Evolutionary conservation across 1,140 invertebrate genomes (phyloP), one percentile per base, ranked within the genome.

Genomic region (Danaus melanippus): DNA sequence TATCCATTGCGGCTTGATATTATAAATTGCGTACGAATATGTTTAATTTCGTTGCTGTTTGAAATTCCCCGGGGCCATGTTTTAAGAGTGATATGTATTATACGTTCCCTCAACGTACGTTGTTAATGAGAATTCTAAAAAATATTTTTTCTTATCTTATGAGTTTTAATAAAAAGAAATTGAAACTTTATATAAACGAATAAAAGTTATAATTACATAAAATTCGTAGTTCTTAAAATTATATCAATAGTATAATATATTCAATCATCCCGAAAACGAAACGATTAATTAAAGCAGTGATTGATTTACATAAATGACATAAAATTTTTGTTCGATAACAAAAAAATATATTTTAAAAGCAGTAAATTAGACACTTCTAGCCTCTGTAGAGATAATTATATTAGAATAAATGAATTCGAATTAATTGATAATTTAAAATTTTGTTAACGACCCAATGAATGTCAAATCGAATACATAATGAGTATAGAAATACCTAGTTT

Each of bases 31-130:
- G 58, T 67, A 65, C 54, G 58, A 66, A 46, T 66, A 66, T 70
- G 57, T 71, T 74, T 71, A 71, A 74, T 74, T 71, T 69, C 68
- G 62, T 64, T 64, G 56, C 60, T 50, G 59, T 59, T 58, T 50
- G 17, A 54, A 63, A 57, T 66, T 68, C 56, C 67, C 61, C 57
- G 46, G 42, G 58, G 57, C 64, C 62, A 64, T 57, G 54, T 21
- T 61, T 59, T 58, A 62, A 65, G 66, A 56, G 54, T 66, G 59
- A 58, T 64, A 45, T 46, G 53, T 58, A 43, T 56, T 53, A 60
- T 63, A 55, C 17, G 15, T 50, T 50, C 21, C 11, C 48, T 46
- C 21, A 46, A 46, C 46, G 46, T 10, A 17, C n/a, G 15, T 46
- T 46, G 21, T 46, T 21, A 46, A 46, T 46, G 11, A 10, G 15